phyloP scores from a whole-genome alignment of 1,140 invertebrate species.

The Ruditapes philippinarum region DNA sequence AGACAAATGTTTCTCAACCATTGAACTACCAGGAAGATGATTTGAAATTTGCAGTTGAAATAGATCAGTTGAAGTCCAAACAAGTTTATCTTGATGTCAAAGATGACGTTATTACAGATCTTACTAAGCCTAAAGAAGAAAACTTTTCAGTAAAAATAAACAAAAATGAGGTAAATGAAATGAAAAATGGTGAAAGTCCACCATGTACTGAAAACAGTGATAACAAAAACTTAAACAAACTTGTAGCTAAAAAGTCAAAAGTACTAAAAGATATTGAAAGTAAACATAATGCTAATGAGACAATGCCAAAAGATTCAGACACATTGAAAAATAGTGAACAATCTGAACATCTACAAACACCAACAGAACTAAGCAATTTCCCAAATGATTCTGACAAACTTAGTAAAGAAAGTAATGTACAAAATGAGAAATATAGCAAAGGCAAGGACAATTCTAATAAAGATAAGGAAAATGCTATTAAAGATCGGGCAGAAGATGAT shows the following conservation, averaged over 20 bases:
- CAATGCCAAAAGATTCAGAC: background rate
- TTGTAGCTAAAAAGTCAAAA: background rate
- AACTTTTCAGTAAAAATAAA: background rate
- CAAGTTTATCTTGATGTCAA: constrained; percentile 33
- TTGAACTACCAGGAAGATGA: constrained; percentile 35
- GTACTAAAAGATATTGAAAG: background rate
- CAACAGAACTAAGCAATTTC: too few species aligned
- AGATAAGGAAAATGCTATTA: background rate
- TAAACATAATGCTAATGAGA: background rate
- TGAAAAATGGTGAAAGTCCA: background rate
- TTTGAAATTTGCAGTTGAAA: constrained; percentile 46
- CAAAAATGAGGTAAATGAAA: background rate
- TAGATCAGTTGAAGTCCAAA: constrained; percentile 39
- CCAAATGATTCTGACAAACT: background rate
- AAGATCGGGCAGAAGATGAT: background rate
- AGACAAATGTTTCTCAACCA: constrained; percentile 57
- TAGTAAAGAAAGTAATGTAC: background rate
- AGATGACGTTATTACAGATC: background rate
- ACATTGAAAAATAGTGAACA: background rate
- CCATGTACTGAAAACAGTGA: background rate
- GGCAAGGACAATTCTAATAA: background rate
- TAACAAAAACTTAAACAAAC: too few species aligned
- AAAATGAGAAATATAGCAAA: background rate
- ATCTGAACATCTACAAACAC: background rate
- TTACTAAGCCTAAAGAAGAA: background rate